Percentiles rank a stretch among this genome's conserved stretches.
These are phyloP conservation scores for Uropsilus gracilis DNA, from an alignment of 2,113 vertebrate genomes.

Conservation along the genomic window DNA sequence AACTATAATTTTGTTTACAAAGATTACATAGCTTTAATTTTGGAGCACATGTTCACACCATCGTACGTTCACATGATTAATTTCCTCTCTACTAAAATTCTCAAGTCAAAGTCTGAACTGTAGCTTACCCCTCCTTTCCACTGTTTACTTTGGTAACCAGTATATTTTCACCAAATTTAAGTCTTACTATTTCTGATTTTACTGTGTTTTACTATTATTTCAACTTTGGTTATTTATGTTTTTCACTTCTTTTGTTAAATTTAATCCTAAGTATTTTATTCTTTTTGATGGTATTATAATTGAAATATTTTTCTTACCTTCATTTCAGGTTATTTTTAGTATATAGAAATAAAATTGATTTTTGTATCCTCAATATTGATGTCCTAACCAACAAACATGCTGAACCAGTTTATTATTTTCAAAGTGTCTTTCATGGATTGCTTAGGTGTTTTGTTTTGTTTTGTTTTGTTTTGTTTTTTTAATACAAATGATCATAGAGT, in stretches of 20 bases:
- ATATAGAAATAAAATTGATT: background rate
- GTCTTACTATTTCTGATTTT: too few species aligned
- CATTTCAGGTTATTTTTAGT: background rate
- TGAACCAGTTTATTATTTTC: background rate
- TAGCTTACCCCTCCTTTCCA: too few species aligned
- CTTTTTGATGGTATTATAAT: background rate
- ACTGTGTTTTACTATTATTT: too few species aligned
- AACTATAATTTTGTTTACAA: too few species aligned
- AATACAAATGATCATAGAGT: background rate
- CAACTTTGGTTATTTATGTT: background rate
- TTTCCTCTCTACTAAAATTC: too few species aligned
- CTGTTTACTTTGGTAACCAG: too few species aligned
- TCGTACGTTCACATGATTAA: too few species aligned
- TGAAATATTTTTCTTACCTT: background rate
- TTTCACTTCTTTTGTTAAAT: background rate
- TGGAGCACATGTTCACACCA: too few species aligned
- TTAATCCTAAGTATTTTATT: background rate
- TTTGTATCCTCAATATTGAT: background rate
- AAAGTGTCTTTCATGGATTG: background rate
- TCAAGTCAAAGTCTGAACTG: too few species aligned
- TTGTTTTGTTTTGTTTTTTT: background rate
- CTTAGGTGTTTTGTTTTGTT: background rate
- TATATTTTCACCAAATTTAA: too few species aligned
- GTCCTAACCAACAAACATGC: background rate
- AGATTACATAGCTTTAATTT: too few species aligned